Evolutionary conservation across 2,797 vertebrate genomes (phyloP).

Genomic region (Scyliorhinus canicula): DNA sequence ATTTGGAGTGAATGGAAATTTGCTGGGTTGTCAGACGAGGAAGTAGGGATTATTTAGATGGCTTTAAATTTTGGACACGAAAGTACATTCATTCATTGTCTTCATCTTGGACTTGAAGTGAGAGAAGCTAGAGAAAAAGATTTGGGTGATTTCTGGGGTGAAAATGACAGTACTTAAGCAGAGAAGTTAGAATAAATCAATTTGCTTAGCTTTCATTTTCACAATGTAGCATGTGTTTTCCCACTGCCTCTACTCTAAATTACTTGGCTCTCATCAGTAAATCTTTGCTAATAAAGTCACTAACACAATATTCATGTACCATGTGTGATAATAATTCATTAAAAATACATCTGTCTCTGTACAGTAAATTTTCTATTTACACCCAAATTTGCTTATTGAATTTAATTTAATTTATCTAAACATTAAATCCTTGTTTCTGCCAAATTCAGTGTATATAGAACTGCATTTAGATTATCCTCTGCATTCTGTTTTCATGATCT

Average conservation of each 20-base stretch:
- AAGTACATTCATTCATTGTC: background rate
- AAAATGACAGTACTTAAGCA: background rate
- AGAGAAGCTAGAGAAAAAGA: background rate
- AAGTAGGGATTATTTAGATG: background rate
- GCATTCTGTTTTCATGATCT: background rate
- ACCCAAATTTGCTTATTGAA: background rate
- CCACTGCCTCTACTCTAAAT: background rate
- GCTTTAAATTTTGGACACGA: background rate
- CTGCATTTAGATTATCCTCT: background rate
- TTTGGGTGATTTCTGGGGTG: background rate
- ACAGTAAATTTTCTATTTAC: background rate
- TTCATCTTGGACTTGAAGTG: background rate
- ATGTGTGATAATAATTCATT: background rate
- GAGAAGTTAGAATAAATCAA: background rate
- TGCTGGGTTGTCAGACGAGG: background rate
- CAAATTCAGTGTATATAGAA: background rate
- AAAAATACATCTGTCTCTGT: background rate
- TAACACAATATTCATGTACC: background rate
- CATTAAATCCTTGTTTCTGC: slow-evolving; percentile 7
- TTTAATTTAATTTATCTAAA: background rate
- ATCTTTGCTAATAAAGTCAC: background rate
- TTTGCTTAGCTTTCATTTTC: background rate
- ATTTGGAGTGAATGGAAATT: background rate
- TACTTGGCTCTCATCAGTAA: background rate
- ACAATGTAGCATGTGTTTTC: background rate